phyloP scores from a whole-genome alignment of 2,113 vertebrate species.

The Carlito syrichta region DNA sequence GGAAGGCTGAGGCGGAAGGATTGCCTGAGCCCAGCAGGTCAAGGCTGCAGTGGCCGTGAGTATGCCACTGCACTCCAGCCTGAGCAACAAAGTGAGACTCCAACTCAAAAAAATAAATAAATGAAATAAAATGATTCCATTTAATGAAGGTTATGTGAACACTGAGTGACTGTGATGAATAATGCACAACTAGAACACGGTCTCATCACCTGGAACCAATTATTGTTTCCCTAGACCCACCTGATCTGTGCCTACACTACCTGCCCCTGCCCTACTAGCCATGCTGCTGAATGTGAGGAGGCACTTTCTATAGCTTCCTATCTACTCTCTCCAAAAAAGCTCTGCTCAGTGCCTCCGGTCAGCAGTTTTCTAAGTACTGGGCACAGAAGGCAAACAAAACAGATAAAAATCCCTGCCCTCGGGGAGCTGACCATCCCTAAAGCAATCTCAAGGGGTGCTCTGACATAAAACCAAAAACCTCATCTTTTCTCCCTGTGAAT shows the following conservation, averaged over 20 bases:
- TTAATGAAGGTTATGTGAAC: constrained; percentile 40
- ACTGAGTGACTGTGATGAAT: constrained; percentile 34
- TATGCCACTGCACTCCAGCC: no score
- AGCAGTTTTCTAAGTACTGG: background rate
- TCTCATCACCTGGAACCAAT: constrained; percentile 35
- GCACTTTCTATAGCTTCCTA: background rate
- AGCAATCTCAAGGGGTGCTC: background rate
- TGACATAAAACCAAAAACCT: background rate
- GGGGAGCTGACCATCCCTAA: background rate
- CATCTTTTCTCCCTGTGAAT: background rate
- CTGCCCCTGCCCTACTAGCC: background rate
- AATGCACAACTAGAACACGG: constrained; percentile 6
- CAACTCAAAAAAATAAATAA: no score
- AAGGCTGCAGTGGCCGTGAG: no score
- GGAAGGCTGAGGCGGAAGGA: no score
- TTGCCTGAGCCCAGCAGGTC: no score
- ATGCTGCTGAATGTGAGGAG: background rate
- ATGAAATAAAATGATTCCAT: constrained; percentile 42
- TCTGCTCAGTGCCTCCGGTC: background rate
- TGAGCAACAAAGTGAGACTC: no score
- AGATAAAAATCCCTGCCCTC: background rate
- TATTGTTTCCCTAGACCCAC: background rate
- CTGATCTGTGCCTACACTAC: background rate
- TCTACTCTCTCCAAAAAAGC: background rate
- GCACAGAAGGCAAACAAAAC: background rate